Percentiles rank a stretch among this genome's conserved stretches.
These are phyloP conservation scores for Poecilia wingei DNA, from an alignment of 2,797 vertebrate species.

Conservation along the genomic window DNA sequence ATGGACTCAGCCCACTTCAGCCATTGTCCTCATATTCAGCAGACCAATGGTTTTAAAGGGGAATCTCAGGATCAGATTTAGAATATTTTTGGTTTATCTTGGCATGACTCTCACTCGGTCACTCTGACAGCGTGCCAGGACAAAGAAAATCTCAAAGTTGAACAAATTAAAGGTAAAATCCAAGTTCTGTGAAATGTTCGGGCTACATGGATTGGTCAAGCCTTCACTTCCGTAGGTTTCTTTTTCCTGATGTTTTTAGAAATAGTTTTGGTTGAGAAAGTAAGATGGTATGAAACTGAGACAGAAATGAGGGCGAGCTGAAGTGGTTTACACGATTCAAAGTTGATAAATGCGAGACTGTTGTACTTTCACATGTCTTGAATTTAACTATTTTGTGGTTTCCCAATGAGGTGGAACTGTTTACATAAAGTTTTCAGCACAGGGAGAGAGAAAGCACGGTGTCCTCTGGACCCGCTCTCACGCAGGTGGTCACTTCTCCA, in stretches of 20 bases:
- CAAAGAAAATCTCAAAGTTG: neutral
- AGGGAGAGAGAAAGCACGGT: neutral
- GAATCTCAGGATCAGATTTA: slow-evolving; percentile 23
- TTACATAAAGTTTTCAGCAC: slow-evolving; percentile 39
- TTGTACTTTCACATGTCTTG: slow-evolving; percentile 24
- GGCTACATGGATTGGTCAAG: neutral
- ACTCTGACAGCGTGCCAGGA: neutral
- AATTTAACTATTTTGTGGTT: slow-evolving; percentile 49
- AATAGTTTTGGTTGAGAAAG: neutral
- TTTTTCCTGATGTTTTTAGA: neutral
- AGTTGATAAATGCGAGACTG: neutral
- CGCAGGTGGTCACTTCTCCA: slow-evolving; percentile 4
- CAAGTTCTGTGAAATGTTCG: neutral
- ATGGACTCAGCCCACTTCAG: slow-evolving; percentile 38
- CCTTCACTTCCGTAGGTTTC: neutral
- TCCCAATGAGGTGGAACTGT: slow-evolving; percentile 43
- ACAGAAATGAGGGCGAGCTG: neutral
- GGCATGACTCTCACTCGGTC: neutral
- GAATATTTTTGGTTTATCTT: slow-evolving; percentile 3
- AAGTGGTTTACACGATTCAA: slow-evolving; percentile 26
- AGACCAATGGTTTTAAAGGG: slow-evolving; percentile 24
- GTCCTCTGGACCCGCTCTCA: slow-evolving; percentile 11
- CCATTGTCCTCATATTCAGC: slow-evolving; percentile 22
- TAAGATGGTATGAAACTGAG: neutral
- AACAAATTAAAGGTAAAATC: neutral